These are phyloP conservation scores for Dolichallabes microphthalmus DNA, from an alignment of 2,113 vertebrate genomes.

Conservation along the genomic window DNA sequence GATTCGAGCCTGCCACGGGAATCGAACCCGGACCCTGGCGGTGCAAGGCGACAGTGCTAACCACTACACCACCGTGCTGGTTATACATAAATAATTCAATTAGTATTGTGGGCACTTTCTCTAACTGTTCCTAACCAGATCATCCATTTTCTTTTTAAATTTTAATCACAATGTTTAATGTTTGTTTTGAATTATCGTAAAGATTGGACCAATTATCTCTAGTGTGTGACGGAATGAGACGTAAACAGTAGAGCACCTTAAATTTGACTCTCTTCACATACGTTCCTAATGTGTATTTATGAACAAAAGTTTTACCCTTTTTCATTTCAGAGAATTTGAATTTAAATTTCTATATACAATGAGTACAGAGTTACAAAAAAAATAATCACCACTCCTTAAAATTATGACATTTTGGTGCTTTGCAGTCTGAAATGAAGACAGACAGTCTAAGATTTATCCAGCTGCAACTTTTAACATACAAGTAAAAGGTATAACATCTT, in stretches of 20 bases:
- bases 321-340: background rate
- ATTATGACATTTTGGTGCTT: no score
- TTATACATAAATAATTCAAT: background rate
- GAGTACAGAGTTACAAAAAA: no score
- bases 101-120: background rate
- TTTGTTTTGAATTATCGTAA: background rate
- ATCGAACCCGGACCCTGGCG: no score
- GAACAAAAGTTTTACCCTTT: background rate
- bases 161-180: background rate
- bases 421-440: no score
- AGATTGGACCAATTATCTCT: background rate
- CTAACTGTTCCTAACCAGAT: background rate
- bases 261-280: background rate
- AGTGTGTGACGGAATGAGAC: background rate
- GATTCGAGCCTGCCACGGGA: no score
- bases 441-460: no score
- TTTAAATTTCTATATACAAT: no score
- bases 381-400: no score
- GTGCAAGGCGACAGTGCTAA: no score
- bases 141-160: background rate
- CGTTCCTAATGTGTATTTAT: background rate
- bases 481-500: no score
- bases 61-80: no score
- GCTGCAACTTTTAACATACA: no score
- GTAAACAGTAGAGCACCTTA: background rate